Evolutionary conservation across 2,113 vertebrate genomes (phyloP).

Genomic region (Arizona elegans): DNA sequence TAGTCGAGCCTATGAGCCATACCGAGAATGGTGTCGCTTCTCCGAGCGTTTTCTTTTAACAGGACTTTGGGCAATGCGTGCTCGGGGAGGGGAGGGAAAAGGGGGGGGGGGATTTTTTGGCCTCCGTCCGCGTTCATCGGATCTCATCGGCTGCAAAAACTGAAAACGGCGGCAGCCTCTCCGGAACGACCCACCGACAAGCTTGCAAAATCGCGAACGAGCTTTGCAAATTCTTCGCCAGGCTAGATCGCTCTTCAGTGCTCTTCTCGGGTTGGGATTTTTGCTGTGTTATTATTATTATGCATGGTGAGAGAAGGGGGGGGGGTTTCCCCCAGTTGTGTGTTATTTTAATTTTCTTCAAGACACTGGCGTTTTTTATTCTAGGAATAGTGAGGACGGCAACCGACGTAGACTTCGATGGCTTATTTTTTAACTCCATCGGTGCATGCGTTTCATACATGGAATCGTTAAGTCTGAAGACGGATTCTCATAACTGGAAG

Average conservation of each 20-base stretch:
- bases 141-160: neutral
- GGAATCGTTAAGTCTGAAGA: neutral
- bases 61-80: neutral
- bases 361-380: neutral
- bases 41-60: too few species aligned
- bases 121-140: neutral
- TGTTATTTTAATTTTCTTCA: neutral
- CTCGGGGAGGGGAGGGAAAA: neutral
- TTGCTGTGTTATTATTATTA: neutral
- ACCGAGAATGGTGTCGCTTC: neutral
- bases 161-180: neutral
- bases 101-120: neutral
- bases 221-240: neutral
- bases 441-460: neutral
- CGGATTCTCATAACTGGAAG: neutral
- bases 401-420: neutral
- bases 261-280: neutral
- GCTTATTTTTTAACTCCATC: neutral
- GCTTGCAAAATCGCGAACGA: neutral
- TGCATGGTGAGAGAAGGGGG: neutral
- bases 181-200: neutral
- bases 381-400: neutral
- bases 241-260: neutral
- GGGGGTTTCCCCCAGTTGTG: neutral
- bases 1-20: neutral